phyloP scores from a whole-genome alignment of 2,797 vertebrate genomes.

The Chelon labrosus region DNA sequence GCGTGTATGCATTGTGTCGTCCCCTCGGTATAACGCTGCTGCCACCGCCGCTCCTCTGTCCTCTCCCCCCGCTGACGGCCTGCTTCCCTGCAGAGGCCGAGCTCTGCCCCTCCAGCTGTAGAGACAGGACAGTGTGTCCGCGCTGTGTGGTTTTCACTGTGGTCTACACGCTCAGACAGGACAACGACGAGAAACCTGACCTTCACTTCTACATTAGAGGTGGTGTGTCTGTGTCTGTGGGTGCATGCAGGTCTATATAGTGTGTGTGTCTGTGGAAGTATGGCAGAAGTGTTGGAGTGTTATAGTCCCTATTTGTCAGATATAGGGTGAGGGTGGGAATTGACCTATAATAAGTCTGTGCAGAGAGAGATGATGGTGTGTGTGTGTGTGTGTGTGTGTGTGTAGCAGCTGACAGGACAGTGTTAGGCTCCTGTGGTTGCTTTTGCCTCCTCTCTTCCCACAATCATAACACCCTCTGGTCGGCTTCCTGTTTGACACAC shows the following conservation, averaged over 20 bases:
- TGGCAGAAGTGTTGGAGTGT: conserved; percentile 37
- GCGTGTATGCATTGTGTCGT: conserved; percentile 3
- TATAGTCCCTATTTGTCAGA: conserved; percentile 43
- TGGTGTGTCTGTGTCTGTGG: conserved; percentile 27
- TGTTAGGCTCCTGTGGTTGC: conserved; percentile 31
- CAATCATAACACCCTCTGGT: conserved; percentile 29
- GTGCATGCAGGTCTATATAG: conserved; percentile 11
- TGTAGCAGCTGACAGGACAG: conserved; percentile 45
- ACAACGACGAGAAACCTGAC: conserved; percentile 63
- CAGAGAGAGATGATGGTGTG: background rate
- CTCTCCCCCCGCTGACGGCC: conserved; percentile 35
- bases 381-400: conserved; percentile 16
- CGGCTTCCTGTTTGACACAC: conserved; percentile 22
- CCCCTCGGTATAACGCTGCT: conserved; percentile 18
- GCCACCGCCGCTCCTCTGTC: conserved; percentile 23
- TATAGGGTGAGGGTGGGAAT: conserved; percentile 47
- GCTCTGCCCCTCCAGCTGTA: conserved; percentile 37
- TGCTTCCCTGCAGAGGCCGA: conserved; percentile 42
- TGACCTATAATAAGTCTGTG: conserved; percentile 40
- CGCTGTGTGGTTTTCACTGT: conserved; percentile 44
- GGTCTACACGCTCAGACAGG: conserved; percentile 54
- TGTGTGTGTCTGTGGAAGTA: conserved; percentile 4
- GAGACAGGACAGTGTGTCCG: conserved; percentile 43
- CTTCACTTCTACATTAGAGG: conserved; percentile 45
- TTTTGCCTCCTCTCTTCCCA: conserved; percentile 20